These are phyloP conservation scores for Aphelinus atriplicis DNA, from an alignment of 1,140 invertebrate genomes.

Conservation along the genomic window DNA sequence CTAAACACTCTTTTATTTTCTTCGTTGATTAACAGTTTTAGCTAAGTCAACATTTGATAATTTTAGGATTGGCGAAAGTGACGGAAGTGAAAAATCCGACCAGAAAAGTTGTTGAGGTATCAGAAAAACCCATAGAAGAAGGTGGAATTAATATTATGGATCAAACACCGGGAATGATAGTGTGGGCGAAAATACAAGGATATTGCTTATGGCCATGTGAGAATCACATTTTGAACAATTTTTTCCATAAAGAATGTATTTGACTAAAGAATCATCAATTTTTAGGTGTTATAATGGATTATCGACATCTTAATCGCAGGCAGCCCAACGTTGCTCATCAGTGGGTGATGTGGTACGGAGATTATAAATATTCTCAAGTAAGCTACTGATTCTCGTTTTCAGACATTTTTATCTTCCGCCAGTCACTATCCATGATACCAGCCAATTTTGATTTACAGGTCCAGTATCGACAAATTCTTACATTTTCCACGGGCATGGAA, in stretches of 20 bases:
- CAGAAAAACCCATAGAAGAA: slow-evolving; percentile 22
- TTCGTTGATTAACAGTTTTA: not conserved
- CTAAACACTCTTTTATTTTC: too few relatives aligned
- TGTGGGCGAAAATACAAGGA: slow-evolving; percentile 58
- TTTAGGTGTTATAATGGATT: slow-evolving; percentile 59
- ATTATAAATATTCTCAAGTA: slow-evolving; percentile 57
- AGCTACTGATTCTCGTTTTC: slow-evolving; percentile 9
- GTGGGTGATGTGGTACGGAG: slow-evolving; percentile 64
- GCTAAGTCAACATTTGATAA: not conserved
- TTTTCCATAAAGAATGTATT: slow-evolving; percentile 13
- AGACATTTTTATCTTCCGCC: not conserved
- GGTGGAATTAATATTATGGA: slow-evolving; percentile 50
- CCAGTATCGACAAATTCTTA: slow-evolving; percentile 29
- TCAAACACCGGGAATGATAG: slow-evolving; percentile 55
- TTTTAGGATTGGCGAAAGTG: slow-evolving; percentile 23
- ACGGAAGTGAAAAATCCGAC: slow-evolving; percentile 34
- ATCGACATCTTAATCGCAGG: slow-evolving; percentile 55
- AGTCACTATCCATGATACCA: not conserved
- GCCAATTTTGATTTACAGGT: slow-evolving; percentile 3
- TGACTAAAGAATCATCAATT: slow-evolving; percentile 16
- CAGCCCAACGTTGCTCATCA: slow-evolving; percentile 58
- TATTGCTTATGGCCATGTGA: slow-evolving; percentile 61
- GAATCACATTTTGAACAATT: not conserved
- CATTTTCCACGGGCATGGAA: slow-evolving; percentile 35
- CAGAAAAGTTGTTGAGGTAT: slow-evolving; percentile 40